Conservation (phyloP, 2,888 invertebrate species). For the Trilocha varians region DNA sequence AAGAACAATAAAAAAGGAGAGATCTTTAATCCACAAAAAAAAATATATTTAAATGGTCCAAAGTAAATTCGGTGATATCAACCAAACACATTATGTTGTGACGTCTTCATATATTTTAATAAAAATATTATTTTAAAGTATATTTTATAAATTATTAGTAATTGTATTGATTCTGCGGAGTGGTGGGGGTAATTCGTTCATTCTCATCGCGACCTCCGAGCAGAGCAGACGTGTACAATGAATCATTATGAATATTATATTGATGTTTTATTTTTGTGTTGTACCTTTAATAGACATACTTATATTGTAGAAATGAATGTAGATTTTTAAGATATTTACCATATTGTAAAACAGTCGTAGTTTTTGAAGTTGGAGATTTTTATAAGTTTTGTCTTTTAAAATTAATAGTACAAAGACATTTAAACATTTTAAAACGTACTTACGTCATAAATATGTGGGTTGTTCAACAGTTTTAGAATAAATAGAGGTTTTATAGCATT, state of each 20-base stretch:
- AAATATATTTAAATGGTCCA: not conserved
- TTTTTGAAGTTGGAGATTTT: too few relatives aligned
- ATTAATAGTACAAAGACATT: not conserved
- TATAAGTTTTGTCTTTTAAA: too few relatives aligned
- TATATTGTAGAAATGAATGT: too few relatives aligned
- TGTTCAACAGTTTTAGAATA: too few relatives aligned
- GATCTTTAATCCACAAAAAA: not conserved
- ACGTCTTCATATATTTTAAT: conserved; percentile 1
- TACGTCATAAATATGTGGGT: not conserved
- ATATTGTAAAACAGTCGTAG: too few relatives aligned
- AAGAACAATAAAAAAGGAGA: not conserved
- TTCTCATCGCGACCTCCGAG: not conserved
- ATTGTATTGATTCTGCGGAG: not conserved
- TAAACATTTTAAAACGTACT: not conserved
- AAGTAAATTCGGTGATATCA: not conserved
- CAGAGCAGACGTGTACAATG: not conserved
- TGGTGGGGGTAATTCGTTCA: not conserved
- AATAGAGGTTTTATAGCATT: too few relatives aligned
- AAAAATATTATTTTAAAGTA: conserved; percentile 18
- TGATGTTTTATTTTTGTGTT: too few relatives aligned
- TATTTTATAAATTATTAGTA: conserved; percentile 8
- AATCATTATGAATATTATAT: not conserved
- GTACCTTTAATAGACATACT: too few relatives aligned
- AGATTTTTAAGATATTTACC: too few relatives aligned
- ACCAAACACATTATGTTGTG: not conserved